Conservation (phyloP, 2,797 vertebrate genomes). For the Chelmon rostratus region DNA sequence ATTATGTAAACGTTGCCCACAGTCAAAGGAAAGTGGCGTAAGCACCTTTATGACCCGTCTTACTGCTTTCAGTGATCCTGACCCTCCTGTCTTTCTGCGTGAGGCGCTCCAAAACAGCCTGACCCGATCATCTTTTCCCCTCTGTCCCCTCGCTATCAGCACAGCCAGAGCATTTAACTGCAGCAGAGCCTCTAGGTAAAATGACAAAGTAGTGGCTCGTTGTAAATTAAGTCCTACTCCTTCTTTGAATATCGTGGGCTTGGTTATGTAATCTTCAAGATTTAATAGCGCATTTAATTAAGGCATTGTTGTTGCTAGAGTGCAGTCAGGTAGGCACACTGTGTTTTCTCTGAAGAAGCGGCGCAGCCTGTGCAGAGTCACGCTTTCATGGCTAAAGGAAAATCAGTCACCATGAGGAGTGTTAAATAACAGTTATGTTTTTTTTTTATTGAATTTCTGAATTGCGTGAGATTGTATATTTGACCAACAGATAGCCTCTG, state of each 20-base stretch:
- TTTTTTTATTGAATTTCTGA: slow-evolving; percentile 26
- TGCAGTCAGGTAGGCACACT: slow-evolving; percentile 38
- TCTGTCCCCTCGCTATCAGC: slow-evolving; percentile 9
- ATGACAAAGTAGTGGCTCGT: slow-evolving; percentile 1
- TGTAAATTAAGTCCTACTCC: slow-evolving; percentile 61
- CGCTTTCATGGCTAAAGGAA: neutral
- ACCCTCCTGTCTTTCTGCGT: neutral
- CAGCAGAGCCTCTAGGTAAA: slow-evolving; percentile 40
- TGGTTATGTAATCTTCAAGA: slow-evolving; percentile 70
- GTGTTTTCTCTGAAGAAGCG: slow-evolving; percentile 30
- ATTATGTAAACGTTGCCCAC: slow-evolving; percentile 57
- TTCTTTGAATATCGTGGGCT: slow-evolving; percentile 52
- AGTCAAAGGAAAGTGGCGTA: slow-evolving; percentile 9
- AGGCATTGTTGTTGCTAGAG: slow-evolving; percentile 38
- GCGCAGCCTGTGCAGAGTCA: neutral
- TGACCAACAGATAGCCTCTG: neutral
- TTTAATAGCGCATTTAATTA: slow-evolving; percentile 71
- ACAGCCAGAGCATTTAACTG: slow-evolving; percentile 22
- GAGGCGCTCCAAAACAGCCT: slow-evolving; percentile 1
- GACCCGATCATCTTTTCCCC: neutral
- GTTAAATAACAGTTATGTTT: slow-evolving; percentile 16
- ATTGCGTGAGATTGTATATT: slow-evolving; percentile 11
- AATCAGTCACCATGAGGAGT: neutral
- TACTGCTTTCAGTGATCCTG: slow-evolving; percentile 44
- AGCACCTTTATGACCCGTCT: slow-evolving; percentile 40